Conservation (phyloP, 2,113 vertebrate genomes). For the Archocentrus centrarchus region DNA sequence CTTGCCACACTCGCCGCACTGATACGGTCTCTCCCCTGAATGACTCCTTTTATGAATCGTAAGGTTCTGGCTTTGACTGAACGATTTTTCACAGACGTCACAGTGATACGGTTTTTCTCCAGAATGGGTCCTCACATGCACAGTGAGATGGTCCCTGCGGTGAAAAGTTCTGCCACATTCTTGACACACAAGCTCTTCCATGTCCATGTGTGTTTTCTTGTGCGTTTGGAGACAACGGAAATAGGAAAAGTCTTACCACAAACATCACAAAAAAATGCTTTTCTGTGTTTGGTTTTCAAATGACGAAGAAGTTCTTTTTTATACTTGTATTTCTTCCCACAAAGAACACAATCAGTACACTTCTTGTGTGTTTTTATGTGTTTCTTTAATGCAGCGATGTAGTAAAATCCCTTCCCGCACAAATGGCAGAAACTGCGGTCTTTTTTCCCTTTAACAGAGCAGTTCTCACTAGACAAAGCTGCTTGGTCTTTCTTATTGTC, state of each 20-base stretch:
- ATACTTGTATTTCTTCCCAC: not conserved
- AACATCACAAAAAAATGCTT: conserved; percentile 1
- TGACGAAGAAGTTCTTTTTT: conserved; percentile 21
- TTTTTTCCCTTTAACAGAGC: conserved; percentile 7
- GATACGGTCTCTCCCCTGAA: conserved; percentile 29
- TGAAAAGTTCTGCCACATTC: conserved; percentile 42
- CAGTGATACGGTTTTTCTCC: conserved; percentile 20
- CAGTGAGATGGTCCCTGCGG: conserved; percentile 11
- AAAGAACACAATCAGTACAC: conserved; percentile 12
- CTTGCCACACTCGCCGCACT: conserved; percentile 39
- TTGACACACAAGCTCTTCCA: conserved; percentile 34
- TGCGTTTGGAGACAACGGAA: conserved; percentile 12
- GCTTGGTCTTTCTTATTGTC: fast-evolving
- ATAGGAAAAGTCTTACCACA: conserved; percentile 31
- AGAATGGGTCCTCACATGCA: conserved; percentile 43
- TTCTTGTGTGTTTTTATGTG: conserved; percentile 47
- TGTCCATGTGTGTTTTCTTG: conserved; percentile 13
- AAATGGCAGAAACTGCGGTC: conserved; percentile 45
- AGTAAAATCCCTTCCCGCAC: conserved; percentile 51
- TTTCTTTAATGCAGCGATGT: conserved; percentile 46
- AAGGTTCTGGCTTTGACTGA: conserved; percentile 50
- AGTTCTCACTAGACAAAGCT: not conserved
- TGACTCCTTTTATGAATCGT: conserved; percentile 46
- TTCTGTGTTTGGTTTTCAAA: conserved; percentile 19
- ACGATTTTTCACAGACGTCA: conserved; percentile 33